These are phyloP conservation scores for Cervus canadensis DNA, from an alignment of 2,113 vertebrate genomes.

Conservation along the genomic window DNA sequence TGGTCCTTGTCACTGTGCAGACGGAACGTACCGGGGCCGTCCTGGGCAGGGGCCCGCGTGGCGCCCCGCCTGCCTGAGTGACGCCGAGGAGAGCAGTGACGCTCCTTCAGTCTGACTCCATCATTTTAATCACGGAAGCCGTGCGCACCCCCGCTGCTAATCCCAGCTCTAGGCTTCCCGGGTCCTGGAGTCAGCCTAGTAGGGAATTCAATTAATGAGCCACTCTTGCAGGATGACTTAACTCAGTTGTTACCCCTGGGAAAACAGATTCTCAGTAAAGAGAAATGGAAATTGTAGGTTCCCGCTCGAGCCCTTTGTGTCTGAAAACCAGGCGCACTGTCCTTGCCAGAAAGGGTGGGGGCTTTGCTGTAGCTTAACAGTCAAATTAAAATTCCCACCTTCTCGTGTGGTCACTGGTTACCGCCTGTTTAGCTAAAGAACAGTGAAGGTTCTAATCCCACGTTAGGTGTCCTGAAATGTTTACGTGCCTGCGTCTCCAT, in stretches of 20 bases:
- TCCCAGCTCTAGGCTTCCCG: constrained; percentile 48
- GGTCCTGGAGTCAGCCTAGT: constrained; percentile 50
- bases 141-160: constrained; percentile 8
- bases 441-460: background rate
- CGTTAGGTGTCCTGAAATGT: background rate
- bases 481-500: background rate
- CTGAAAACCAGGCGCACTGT: background rate
- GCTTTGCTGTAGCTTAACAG: background rate
- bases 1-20: background rate
- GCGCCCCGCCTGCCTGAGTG: background rate
- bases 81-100: constrained; percentile 39
- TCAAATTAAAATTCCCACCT: background rate
- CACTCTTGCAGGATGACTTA: background rate
- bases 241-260: constrained; percentile 28
- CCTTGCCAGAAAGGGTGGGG: background rate
- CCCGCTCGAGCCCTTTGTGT: background rate
- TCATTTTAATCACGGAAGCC: constrained; percentile 66
- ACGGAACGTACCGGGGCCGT: constrained; percentile 38
- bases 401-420: accelerated
- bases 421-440: constrained; percentile 1
- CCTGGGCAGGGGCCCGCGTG: background rate
- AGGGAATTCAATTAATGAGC: constrained; percentile 74
- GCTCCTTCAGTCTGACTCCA: constrained; percentile 1
- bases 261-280: background rate
- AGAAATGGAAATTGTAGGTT: constrained; percentile 12